These are phyloP conservation scores for Zaprionus lachaisei DNA, from an alignment of 1,140 invertebrate genomes.

Conservation along the genomic window DNA sequence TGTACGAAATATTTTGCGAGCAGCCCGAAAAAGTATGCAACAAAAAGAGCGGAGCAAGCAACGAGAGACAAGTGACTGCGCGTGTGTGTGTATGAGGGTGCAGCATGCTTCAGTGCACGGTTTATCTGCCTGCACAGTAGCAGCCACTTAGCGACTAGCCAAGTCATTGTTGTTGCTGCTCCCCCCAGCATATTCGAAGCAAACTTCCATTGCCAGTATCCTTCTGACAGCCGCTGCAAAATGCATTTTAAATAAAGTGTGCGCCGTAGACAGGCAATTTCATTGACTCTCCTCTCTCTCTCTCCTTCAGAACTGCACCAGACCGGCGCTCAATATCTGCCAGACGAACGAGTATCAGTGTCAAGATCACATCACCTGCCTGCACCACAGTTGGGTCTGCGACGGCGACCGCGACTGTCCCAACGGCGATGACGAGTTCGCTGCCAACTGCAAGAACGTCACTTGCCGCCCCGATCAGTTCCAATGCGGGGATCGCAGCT, in stretches of 20 bases:
- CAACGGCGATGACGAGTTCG: constrained; percentile 91
- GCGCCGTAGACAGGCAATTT: constrained; percentile 34
- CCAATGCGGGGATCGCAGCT: constrained; percentile 91
- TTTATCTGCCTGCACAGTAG: constrained; percentile 49
- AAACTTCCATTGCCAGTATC: constrained; percentile 32
- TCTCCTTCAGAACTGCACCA: constrained; percentile 85
- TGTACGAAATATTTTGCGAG: constrained; percentile 44
- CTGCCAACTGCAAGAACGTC: constrained; percentile 88
- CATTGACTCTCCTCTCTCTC: constrained; percentile 21
- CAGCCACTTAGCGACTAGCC: constrained; percentile 54
- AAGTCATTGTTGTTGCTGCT: constrained; percentile 20
- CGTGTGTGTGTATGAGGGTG: constrained; percentile 6
- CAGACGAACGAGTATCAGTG: constrained; percentile 91
- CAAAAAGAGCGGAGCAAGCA: constrained; percentile 39
- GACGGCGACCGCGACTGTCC: constrained; percentile 94
- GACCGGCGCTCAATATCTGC: constrained; percentile 85
- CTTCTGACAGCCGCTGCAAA: constrained; percentile 30
- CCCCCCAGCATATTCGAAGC: constrained; percentile 23
- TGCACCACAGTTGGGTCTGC: constrained; percentile 93
- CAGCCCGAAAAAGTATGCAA: constrained; percentile 48
- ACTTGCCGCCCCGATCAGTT: constrained; percentile 94
- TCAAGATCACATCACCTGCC: constrained; percentile 92
- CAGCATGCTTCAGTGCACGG: background rate
- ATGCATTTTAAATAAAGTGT: constrained; percentile 49
- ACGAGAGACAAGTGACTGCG: constrained; percentile 22